Base-by-base conservation (phyloP, 2,113 vertebrate species). In the Furnarius figulus region DNA sequence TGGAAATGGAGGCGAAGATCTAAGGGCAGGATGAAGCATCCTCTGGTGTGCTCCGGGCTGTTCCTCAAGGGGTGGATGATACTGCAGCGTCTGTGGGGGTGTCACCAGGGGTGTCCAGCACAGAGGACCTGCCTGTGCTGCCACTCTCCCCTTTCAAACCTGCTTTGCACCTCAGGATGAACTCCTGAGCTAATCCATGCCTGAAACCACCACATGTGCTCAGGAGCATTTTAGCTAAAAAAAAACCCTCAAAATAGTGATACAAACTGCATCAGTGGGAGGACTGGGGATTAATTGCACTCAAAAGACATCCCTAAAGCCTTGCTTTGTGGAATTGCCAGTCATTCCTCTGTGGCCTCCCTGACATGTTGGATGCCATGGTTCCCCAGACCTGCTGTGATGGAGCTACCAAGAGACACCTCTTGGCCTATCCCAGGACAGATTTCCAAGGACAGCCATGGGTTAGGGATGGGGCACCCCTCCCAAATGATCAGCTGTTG, bases 161-260 rank as follows among this genome's bases (percentile, higher is more conserved):
- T 19, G 10, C 72, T 68, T 46, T 56, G 55, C 59, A 44, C 59
- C 47, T 14, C 23, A 40, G 30, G 46, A 33, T 39, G 53, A 53
- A n/a, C 35, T 15, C 55, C 82, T 56, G 59, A 90, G 70, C 49
- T 56, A 46, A 55, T 31, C 68, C 68, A 8, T 1, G 2, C 35
- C 63, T 52, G 35, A 47, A 70, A 22, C 22, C 68, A 50, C 8
- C 52, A 31, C 28, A 11, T 1, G 15, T n/a, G 44, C 68, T 70
- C 46, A 77, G 70, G 20, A 73, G 22, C 40, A 39, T 16, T n/a
- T 58, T 25, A 73, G 23, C 70, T 70, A 20, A 80, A 87, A 49
- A n/a, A 59, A 9, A 2, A 4, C 3, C 0, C 27, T 13, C 1
- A 59, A 14, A 27, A 40, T 3, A 17, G 19, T 12, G 7, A 23